Base-by-base conservation (phyloP, 37 sponge, comb jelly and placozoan species). In the Bolinopsis microptera region DNA sequence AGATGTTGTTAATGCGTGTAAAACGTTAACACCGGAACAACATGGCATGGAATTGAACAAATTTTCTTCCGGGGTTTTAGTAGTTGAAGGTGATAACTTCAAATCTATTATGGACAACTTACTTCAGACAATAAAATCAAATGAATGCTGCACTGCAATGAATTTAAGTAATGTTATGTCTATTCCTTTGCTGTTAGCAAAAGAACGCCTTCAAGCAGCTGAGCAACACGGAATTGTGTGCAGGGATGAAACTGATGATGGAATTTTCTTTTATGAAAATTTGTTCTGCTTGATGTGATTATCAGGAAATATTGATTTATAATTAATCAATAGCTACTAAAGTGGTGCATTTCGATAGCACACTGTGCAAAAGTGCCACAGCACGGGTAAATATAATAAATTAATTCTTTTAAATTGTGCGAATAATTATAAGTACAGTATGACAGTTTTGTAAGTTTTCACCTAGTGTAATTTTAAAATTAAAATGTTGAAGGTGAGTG, bases 241-340 rank as follows among this genome's bases (percentile, higher is more conserved):
- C 76, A 38, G 99, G 68, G 99, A 98, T 83, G 97, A 98, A 28
- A 95, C 97, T 16, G 95, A 97, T 26, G 97, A 98, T 69, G 99
- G 99, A 69, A 94, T 98, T 35, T 82, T 95, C 39, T 98, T 98
- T 93, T 98, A 95, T 69, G 94, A 95, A 0, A 98, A 98, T 92
- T 93, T 83, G 35, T 97, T 98, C 36, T 93, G 93, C 76, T 34
- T 93, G 38, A 9, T 37, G 21, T 48, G 74, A 28, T 70, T 70
- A 24, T 28, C 21, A 70, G 74, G 5, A 26, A 70, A 24, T 22
- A 72, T 48, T 5, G 61, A 48, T 48, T 18, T 48, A 13, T 48
- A 48, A 18, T 48, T 48, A 18, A 13, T 48, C 13, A 48, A 48
- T 48, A 48, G 61, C 61, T 13, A 48, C 61, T 18, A 48, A 48